Conservation (phyloP, 2,888 invertebrate genomes). For the Andrena marginata region DNA sequence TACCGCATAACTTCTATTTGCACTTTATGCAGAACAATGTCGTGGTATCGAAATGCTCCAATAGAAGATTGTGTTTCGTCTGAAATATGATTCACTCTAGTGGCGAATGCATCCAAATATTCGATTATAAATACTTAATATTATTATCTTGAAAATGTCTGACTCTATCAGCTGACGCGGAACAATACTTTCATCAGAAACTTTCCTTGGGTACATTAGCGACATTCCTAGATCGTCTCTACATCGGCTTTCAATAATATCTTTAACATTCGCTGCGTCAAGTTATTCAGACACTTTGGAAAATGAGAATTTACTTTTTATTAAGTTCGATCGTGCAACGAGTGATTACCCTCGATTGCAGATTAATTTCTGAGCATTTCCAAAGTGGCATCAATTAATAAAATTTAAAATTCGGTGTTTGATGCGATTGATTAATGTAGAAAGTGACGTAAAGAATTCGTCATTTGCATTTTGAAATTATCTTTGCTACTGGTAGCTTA, state of each 20-base stretch:
- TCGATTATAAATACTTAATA: not conserved
- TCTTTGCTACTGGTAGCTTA: not conserved
- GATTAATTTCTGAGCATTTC: not conserved
- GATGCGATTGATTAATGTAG: not conserved
- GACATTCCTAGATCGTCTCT: not conserved
- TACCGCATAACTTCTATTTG: not conserved
- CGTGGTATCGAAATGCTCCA: not conserved
- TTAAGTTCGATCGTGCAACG: not conserved
- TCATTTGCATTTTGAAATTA: not conserved
- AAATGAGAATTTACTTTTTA: no score
- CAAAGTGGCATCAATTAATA: not conserved
- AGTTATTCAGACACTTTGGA: no score
- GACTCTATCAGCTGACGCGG: not conserved
- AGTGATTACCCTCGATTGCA: not conserved
- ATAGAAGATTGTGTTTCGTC: not conserved
- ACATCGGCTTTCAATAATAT: not conserved
- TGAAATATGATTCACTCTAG: not conserved
- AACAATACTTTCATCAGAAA: not conserved
- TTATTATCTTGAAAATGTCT: not conserved
- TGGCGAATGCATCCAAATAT: not conserved
- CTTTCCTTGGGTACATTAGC: not conserved
- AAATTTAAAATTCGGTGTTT: not conserved
- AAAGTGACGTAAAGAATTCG: not conserved
- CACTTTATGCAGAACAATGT: not conserved
- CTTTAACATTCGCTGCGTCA: no score